Conservation (phyloP, 92 coral and sea anemone genomes). For the Palythoa grandiflora region DNA sequence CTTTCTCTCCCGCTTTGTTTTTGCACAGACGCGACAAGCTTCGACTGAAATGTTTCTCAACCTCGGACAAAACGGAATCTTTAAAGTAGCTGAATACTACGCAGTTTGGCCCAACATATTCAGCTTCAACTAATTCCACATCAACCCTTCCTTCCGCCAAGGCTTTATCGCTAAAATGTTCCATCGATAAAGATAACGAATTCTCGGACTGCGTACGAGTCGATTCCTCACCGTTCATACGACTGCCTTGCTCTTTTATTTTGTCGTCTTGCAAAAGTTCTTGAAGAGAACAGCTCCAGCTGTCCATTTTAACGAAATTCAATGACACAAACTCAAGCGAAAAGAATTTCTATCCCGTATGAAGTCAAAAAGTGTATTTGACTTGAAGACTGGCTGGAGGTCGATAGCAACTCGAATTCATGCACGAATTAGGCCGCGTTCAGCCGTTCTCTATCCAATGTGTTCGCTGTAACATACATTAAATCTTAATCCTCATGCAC, state of each 20-base stretch:
- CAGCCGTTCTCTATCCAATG: not conserved
- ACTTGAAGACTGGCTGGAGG: not conserved
- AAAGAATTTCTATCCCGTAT: slow-evolving; percentile 14
- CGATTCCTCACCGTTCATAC: not conserved
- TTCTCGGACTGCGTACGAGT: not conserved
- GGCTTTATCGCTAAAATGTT: not conserved
- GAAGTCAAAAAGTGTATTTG: not conserved
- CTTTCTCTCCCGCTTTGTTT: not conserved
- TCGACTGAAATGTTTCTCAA: slow-evolving; percentile 39
- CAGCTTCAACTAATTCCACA: slow-evolving; percentile 39
- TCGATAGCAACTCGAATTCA: not conserved
- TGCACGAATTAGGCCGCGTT: not conserved
- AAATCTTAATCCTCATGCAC: not conserved
- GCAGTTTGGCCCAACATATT: slow-evolving; percentile 28
- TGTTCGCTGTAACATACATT: too few relatives aligned
- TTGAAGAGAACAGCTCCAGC: slow-evolving; percentile 36
- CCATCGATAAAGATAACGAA: not conserved
- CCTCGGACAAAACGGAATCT: slow-evolving; percentile 8
- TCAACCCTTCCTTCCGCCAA: slow-evolving; percentile 40
- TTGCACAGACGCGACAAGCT: slow-evolving; percentile 7
- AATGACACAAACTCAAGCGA: not conserved
- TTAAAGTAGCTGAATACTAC: slow-evolving; percentile 38
- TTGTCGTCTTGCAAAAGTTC: slow-evolving; percentile 35
- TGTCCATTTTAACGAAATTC: slow-evolving; percentile 33
- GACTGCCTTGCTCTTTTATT: not conserved